Percentiles rank a stretch among this genome's conserved stretches.
These are phyloP conservation scores for Callimorpha dominula DNA, from an alignment of 2,888 invertebrate genomes.

Conservation along the genomic window DNA sequence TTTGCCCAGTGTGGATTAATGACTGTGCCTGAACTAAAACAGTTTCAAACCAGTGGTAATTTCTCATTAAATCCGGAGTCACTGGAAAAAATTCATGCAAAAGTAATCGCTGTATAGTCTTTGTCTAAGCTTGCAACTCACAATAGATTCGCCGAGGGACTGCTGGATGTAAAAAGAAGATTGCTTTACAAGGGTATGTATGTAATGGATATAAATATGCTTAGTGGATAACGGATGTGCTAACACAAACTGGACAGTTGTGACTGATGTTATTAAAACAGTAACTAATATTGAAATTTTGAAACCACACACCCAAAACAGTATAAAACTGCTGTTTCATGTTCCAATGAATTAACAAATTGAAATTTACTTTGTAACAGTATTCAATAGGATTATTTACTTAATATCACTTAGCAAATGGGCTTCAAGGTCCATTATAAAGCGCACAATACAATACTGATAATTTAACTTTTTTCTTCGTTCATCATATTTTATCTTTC, in stretches of 20 bases:
- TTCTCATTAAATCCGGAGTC: background rate
- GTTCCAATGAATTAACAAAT: conserved; percentile 30
- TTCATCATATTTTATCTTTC: conserved; percentile 7
- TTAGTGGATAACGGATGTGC: conserved; percentile 49
- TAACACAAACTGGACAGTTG: conserved; percentile 49
- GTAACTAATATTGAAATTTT: conserved; percentile 40
- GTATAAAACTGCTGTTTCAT: conserved; percentile 21
- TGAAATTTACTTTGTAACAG: conserved; percentile 23
- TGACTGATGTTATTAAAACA: conserved; percentile 36
- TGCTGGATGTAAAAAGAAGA: conserved; percentile 47
- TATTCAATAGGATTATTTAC: conserved; percentile 33
- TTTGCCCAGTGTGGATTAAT: no score
- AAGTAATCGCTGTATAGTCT: conserved; percentile 17
- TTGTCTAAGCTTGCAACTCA: conserved; percentile 64
- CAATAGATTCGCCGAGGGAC: conserved; percentile 44
- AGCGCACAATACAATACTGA: conserved; percentile 15
- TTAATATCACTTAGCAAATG: conserved; percentile 38
- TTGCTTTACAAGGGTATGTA: conserved; percentile 52
- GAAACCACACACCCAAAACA: conserved; percentile 54
- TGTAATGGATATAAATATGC: conserved; percentile 24
- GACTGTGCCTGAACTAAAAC: background rate
- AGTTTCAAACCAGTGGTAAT: background rate
- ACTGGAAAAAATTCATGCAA: background rate
- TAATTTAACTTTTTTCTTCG: background rate
- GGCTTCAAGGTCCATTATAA: conserved; percentile 16